Evolutionary conservation across 2,797 vertebrate species (phyloP).

Genomic region (Falco berigora): DNA sequence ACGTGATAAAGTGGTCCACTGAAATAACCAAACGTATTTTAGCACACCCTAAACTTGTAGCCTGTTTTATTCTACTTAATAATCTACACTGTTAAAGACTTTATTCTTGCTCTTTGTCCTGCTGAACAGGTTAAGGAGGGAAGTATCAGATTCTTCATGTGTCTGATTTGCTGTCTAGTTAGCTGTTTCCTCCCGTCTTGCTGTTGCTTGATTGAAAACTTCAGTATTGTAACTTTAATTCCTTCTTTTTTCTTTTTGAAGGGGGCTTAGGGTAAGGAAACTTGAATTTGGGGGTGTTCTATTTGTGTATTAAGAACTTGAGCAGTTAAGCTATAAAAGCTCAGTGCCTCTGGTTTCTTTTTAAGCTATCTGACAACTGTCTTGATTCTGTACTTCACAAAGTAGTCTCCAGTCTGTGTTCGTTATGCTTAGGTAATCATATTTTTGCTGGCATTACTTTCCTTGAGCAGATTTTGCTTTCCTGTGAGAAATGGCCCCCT

Average conservation of each 20-base stretch:
- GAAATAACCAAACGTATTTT: not conserved
- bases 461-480: not conserved
- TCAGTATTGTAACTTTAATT: not conserved
- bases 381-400: not conserved
- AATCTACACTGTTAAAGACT: not conserved
- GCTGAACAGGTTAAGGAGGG: not conserved
- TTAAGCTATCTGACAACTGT: not conserved
- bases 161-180: not conserved
- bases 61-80: not conserved
- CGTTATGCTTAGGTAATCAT: not conserved
- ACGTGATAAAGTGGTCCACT: fast-evolving
- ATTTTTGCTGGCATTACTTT: not conserved
- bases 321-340: not conserved
- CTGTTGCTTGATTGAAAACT: not conserved
- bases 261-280: not conserved
- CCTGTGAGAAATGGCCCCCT: not conserved
- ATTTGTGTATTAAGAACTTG: not conserved
- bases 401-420: not conserved
- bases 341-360: not conserved
- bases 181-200: not conserved
- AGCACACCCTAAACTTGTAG: not conserved
- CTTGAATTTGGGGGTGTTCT: not conserved
- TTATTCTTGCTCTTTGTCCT: not conserved
- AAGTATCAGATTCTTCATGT: not conserved
- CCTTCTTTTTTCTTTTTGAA: not conserved